A percentile compares a stretch with the other conserved stretches of the same genome.
These are phyloP conservation scores for Gymnoscelis rufifasciata DNA, from an alignment of 2,888 invertebrate species.

Conservation along the genomic window DNA sequence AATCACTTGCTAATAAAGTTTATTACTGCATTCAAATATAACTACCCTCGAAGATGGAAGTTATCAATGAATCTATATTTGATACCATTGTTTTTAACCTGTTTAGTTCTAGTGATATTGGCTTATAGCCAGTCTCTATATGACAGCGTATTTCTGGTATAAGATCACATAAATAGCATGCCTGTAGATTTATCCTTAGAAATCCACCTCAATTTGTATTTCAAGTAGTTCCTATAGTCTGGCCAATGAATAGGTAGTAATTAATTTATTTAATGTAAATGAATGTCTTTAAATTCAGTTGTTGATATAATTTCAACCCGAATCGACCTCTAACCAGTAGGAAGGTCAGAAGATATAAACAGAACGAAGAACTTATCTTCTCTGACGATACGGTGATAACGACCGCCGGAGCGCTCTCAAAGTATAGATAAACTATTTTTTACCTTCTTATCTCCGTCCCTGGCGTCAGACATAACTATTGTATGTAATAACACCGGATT, in stretches of 20 bases:
- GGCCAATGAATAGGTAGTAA: neutral
- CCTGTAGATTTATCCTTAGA: too few relatives aligned
- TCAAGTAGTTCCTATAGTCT: too few relatives aligned
- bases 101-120: too few relatives aligned
- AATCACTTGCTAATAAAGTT: too few relatives aligned
- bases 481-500: constrained; percentile 36
- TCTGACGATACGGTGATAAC: constrained; percentile 27
- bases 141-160: too few relatives aligned
- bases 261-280: neutral
- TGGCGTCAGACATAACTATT: constrained; percentile 55
- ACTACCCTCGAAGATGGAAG: too few relatives aligned
- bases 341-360: constrained; percentile 61
- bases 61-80: too few relatives aligned
- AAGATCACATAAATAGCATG: too few relatives aligned
- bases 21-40: too few relatives aligned
- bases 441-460: constrained; percentile 66
- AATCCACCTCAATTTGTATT: too few relatives aligned
- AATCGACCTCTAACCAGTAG: constrained; percentile 51
- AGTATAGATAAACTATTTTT: constrained; percentile 43
- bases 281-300: neutral
- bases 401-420: constrained; percentile 30
- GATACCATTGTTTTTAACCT: too few relatives aligned
- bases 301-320: neutral
- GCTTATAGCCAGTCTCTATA: too few relatives aligned
- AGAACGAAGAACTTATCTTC: constrained; percentile 33